Evolutionary conservation across 2,113 vertebrate genomes (phyloP).

Genomic region (Hippopotamus amphibius): DNA sequence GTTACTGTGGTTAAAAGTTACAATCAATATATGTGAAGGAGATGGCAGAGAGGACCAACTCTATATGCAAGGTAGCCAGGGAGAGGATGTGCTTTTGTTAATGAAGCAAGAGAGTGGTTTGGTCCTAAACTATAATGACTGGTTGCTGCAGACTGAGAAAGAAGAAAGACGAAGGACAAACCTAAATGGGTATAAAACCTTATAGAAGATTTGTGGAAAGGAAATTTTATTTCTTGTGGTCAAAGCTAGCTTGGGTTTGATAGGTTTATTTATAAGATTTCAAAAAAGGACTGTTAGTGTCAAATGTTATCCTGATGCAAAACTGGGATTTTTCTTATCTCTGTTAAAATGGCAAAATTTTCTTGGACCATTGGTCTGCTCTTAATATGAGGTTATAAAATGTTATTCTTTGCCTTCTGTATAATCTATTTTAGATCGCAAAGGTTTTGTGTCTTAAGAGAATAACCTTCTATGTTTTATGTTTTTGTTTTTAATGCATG

Average conservation of each 20-base stretch:
- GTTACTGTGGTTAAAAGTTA: not conserved
- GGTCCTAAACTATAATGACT: not conserved
- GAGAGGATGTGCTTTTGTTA: not conserved
- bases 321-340: not conserved
- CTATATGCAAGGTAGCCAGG: not conserved
- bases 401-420: not conserved
- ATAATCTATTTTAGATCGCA: not conserved
- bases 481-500: not conserved
- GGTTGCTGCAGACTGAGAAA: not conserved
- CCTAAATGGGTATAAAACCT: not conserved
- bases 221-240: not conserved
- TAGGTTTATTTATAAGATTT: not conserved
- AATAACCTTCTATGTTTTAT: not conserved
- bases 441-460: not conserved
- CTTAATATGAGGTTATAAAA: not conserved
- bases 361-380: not conserved
- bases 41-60: not conserved
- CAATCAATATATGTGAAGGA: not conserved
- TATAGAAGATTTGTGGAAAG: not conserved
- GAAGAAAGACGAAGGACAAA: not conserved
- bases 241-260: not conserved
- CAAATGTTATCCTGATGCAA: not conserved
- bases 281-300: not conserved
- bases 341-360: constrained; percentile 20
- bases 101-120: not conserved